Base-by-base conservation (phyloP, 64 coral and sea anemone genomes). In the Stichodactyla mertensii region DNA sequence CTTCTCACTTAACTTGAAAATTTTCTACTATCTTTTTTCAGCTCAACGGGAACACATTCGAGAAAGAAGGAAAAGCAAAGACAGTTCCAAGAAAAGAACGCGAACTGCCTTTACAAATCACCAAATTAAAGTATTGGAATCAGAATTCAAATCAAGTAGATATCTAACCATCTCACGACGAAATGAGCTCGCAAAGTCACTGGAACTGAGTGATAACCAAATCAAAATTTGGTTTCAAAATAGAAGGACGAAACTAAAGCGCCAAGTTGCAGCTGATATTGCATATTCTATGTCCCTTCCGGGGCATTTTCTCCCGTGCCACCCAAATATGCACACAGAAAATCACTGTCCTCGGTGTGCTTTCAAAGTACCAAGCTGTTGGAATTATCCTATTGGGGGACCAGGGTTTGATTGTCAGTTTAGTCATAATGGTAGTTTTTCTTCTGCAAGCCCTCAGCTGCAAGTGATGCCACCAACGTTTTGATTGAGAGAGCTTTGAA, bases 141-240 rank as follows among this genome's bases (percentile, higher is more conserved):
- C 82, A 9, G 97, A 99, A 70, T 99, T 99, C 69, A 79, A 93
- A 19, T 90, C 54, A 28, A 92, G 71, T 82, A 95, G 92, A 55
- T 99, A 99, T 69, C 82, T 99, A 10, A 92, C 93, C 2, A 89
- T 99, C 16, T 77, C 86, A 4, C 91, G 93, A 23, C 61, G 97
- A 88, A 95, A 86, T 23, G 97, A 99, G 58, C 93, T 99, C 77
- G 91, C 97, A 5, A 89, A 87, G 14, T 88, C 82, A 20, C 93
- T 99, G 13, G 90, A 88, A 23, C 83, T 99, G 10, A 92, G 82
- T 64, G 97, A 99, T 83, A 90, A 90, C 28, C 97, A 99, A 80
- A 95, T 99, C 66, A 99, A 99, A 85, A 95, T 99, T 20, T 99
- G 97, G 97, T 99, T 99, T 86, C 97, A 99, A 93, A 99, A 99